Conservation (phyloP, 92 coral and sea anemone genomes). For the Phenganax subtilis region DNA sequence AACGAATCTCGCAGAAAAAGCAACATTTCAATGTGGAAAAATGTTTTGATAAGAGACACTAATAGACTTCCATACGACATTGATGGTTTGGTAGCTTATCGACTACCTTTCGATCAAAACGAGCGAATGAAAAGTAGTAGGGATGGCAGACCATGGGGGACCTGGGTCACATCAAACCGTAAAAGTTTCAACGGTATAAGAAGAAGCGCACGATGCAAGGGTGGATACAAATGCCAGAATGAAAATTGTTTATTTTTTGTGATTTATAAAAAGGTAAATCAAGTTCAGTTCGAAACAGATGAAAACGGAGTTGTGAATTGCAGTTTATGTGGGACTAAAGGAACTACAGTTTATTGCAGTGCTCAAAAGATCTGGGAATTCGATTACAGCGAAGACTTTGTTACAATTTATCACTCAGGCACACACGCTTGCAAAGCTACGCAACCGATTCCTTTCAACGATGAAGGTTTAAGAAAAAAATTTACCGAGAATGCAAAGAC, state of each 20-base stretch:
- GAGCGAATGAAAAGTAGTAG: conserved; percentile 15
- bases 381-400: conserved; percentile 3
- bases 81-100: conserved; percentile 20
- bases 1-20: neutral
- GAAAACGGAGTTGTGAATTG: neutral
- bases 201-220: conserved; percentile 47
- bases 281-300: conserved; percentile 1
- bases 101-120: conserved; percentile 15
- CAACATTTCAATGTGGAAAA: conserved; percentile 15
- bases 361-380: conserved; percentile 41
- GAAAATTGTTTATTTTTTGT: conserved; percentile 47
- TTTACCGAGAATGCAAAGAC: conserved; percentile 6
- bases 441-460: neutral
- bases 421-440: conserved; percentile 14
- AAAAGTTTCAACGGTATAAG: conserved; percentile 46
- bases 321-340: conserved; percentile 14
- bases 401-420: conserved; percentile 37
- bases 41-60: neutral
- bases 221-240: conserved; percentile 45
- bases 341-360: conserved; percentile 4
- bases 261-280: conserved; percentile 32
- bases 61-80: conserved; percentile 13
- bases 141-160: conserved; percentile 26
- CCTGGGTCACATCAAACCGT: conserved; percentile 24
- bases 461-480: conserved; percentile 11